Percentiles rank a stretch among this genome's conserved stretches.
These are phyloP conservation scores for Ia io DNA, from an alignment of 2,113 vertebrate species.

Conservation along the genomic window DNA sequence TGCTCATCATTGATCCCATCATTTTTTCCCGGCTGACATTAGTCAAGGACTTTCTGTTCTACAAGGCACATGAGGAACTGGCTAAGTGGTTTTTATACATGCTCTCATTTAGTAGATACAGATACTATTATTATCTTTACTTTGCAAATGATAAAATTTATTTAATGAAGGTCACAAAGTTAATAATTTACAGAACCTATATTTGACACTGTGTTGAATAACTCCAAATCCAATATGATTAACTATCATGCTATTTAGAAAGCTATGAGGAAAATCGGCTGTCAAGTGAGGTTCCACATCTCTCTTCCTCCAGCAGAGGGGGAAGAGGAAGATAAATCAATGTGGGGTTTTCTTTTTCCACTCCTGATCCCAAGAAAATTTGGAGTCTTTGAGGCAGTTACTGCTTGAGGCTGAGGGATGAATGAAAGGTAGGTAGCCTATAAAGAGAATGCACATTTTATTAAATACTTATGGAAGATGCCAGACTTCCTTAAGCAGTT, in stretches of 20 bases:
- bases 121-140: constrained; percentile 22
- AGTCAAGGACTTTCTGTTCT: neutral
- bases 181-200: constrained; percentile 21
- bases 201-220: neutral
- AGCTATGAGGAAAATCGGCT: neutral
- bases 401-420: neutral
- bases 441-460: neutral
- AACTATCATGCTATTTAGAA: neutral
- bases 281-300: neutral
- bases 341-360: neutral
- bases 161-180: constrained; percentile 26
- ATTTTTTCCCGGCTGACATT: neutral
- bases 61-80: neutral
- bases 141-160: constrained; percentile 3
- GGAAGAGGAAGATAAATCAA: neutral
- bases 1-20: neutral
- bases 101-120: constrained; percentile 8
- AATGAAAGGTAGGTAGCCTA: constrained; percentile 9
- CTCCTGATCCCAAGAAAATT: neutral
- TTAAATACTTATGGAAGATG: constrained; percentile 3
- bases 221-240: neutral
- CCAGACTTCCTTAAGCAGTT: neutral
- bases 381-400: neutral
- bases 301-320: neutral
- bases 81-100: constrained; percentile 16